Conservation (phyloP, 2,888 invertebrate species). For the Drosophila quinaria region DNA sequence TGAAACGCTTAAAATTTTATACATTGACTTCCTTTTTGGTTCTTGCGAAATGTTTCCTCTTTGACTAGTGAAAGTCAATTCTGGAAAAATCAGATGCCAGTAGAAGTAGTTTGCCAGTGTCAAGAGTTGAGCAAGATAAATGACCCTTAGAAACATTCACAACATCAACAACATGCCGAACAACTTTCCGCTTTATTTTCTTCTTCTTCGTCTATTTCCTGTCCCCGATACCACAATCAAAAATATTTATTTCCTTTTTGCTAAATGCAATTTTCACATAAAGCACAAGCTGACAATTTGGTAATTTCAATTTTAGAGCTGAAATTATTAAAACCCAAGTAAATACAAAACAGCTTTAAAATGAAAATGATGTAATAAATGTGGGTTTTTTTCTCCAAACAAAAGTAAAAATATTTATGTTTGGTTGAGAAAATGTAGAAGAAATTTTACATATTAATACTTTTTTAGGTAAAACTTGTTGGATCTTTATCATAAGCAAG, state of each 20-base stretch:
- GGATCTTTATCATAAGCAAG: too few species aligned
- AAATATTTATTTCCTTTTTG: slow-evolving; percentile 42
- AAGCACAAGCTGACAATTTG: slow-evolving; percentile 24
- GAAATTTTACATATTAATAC: too few species aligned
- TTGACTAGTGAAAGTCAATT: slow-evolving; percentile 50
- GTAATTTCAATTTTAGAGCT: background rate
- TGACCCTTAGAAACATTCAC: slow-evolving; percentile 59
- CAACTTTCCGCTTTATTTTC: slow-evolving; percentile 9
- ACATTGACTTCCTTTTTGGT: slow-evolving; percentile 73
- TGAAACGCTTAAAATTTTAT: slow-evolving; percentile 76
- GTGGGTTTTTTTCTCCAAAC: background rate
- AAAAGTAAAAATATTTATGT: background rate
- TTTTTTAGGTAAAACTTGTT: background rate
- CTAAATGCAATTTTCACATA: slow-evolving; percentile 23
- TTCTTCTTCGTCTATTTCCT: slow-evolving; percentile 1
- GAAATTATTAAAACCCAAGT: background rate
- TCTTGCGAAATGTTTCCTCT: slow-evolving; percentile 66
- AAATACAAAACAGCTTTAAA: background rate
- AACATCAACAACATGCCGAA: slow-evolving; percentile 52
- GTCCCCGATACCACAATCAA: slow-evolving; percentile 33
- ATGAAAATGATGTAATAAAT: background rate
- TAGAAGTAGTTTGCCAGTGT: slow-evolving; percentile 60
- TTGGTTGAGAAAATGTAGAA: background rate
- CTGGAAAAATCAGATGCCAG: slow-evolving; percentile 68
- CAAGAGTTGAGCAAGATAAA: slow-evolving; percentile 74